These are phyloP conservation scores for Urocynchramus pylzowi DNA, from an alignment of 2,113 vertebrate genomes.

Conservation along the genomic window DNA sequence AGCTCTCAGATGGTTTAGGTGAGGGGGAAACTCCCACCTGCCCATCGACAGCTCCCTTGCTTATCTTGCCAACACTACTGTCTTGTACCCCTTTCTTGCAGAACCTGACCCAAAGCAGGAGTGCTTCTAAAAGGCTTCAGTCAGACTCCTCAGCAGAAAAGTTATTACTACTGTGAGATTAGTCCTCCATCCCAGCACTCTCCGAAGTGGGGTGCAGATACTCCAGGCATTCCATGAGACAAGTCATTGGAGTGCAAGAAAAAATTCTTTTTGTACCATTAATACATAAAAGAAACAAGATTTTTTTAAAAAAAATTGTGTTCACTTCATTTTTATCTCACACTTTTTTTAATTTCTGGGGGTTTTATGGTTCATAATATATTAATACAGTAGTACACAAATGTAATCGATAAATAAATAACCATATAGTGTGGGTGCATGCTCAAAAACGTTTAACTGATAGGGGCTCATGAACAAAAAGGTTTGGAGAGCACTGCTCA, in stretches of 20 bases:
- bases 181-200: not conserved
- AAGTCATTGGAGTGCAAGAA: not conserved
- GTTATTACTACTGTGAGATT: not conserved
- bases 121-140: not conserved
- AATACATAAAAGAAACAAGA: not conserved
- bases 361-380: not conserved
- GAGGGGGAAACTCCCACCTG: not conserved
- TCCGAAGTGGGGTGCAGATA: not conserved
- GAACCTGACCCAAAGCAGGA: not conserved
- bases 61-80: not conserved
- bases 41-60: not conserved
- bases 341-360: not conserved
- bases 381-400: not conserved
- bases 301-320: not conserved
- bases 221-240: fast-evolving
- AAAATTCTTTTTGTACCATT: not conserved
- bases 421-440: not conserved
- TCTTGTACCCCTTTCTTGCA: not conserved
- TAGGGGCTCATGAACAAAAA: not conserved
- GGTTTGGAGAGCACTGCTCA: not conserved
- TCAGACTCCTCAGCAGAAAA: not conserved
- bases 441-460: not conserved
- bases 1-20: not conserved
- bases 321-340: not conserved
- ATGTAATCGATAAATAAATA: not conserved